Evolutionary conservation across 2,113 vertebrate genomes (phyloP).

Genomic region (Salvator merianae): DNA sequence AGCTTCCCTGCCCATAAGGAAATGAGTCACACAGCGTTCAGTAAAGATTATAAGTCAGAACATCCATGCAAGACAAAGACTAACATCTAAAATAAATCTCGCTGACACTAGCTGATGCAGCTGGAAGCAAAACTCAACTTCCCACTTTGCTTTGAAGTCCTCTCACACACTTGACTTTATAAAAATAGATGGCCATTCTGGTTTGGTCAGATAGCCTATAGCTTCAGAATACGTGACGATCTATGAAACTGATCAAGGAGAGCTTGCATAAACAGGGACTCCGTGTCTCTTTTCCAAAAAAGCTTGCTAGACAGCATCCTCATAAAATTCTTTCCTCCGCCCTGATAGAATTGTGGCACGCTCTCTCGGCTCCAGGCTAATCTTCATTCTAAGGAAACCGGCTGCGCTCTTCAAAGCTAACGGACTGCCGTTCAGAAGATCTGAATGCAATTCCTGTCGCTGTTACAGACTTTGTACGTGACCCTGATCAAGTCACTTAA

Average conservation of each 20-base stretch:
- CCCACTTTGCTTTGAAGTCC: constrained; percentile 19
- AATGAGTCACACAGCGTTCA: neutral
- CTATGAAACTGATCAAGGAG: neutral
- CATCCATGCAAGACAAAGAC: constrained; percentile 1
- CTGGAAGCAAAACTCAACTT: constrained; percentile 22
- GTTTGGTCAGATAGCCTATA: constrained; percentile 19
- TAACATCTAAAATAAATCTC: constrained; percentile 20
- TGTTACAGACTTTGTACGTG: neutral
- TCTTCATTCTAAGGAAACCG: constrained; percentile 23
- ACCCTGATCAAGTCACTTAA: neutral
- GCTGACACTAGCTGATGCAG: neutral
- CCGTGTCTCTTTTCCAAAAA: constrained; percentile 1
- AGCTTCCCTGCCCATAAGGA: neutral
- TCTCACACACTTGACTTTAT: constrained; percentile 5
- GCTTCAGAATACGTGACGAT: neutral
- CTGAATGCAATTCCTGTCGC: neutral
- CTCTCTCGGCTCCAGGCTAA: constrained; percentile 15
- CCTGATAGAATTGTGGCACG: constrained; percentile 12
- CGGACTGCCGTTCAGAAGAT: neutral
- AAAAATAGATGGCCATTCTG: constrained; percentile 7
- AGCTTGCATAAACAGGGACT: neutral
- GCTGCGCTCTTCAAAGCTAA: constrained; percentile 31
- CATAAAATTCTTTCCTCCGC: constrained; percentile 25
- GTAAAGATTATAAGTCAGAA: constrained; percentile 10
- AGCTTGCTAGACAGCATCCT: constrained; percentile 13